These are phyloP conservation scores for Barbus barbus DNA, from an alignment of 2,113 vertebrate genomes.

Conservation along the genomic window DNA sequence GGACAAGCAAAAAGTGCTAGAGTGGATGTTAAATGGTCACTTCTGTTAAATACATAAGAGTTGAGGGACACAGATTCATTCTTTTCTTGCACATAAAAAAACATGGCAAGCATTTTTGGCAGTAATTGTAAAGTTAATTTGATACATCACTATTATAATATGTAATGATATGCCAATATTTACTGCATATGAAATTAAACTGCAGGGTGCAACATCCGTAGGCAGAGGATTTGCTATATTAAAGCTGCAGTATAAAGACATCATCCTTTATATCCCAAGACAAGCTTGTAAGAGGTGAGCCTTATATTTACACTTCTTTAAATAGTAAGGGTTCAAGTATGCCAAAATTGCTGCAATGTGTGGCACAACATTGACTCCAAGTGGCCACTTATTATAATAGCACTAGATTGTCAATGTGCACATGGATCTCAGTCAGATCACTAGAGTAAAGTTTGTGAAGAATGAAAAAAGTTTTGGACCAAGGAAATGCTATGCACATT, in stretches of 20 bases:
- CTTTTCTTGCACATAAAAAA: background rate
- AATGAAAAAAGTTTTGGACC: too few species aligned
- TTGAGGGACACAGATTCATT: background rate
- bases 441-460: too few species aligned
- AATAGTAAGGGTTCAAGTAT: background rate
- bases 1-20: background rate
- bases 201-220: background rate
- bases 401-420: background rate
- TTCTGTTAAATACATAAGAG: background rate
- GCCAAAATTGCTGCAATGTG: background rate
- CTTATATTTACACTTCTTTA: background rate
- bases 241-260: background rate
- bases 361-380: conserved; percentile 18
- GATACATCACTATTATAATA: background rate
- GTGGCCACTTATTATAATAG: conserved; percentile 22
- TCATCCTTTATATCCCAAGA: background rate
- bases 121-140: background rate
- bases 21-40: background rate
- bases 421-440: too few species aligned
- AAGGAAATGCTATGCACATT: too few species aligned
- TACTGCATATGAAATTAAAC: background rate
- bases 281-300: background rate
- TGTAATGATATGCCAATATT: background rate
- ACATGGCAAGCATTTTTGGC: background rate
- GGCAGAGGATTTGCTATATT: background rate